phyloP scores from a whole-genome alignment of 1,140 invertebrate species.

The Sitophilus oryzae region DNA sequence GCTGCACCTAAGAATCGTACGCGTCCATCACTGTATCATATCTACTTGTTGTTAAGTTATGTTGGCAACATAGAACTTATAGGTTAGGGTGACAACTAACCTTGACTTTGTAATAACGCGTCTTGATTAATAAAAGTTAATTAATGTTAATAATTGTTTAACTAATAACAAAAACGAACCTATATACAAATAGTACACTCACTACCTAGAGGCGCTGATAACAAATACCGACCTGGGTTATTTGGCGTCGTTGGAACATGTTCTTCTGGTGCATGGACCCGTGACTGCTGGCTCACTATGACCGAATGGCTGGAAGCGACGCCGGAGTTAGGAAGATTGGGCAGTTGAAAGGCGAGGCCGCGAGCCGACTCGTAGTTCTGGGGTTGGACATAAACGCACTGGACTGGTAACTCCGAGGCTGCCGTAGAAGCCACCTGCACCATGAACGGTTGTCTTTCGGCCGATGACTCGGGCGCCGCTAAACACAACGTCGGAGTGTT shows the following conservation, averaged over 20 bases:
- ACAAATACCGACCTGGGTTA: slow-evolving; percentile 4
- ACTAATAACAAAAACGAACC: neutral
- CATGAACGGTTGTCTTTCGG: slow-evolving; percentile 32
- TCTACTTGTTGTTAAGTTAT: too few species aligned
- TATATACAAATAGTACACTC: neutral
- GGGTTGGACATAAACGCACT: slow-evolving; percentile 41
- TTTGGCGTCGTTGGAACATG: slow-evolving; percentile 2
- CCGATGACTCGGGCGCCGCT: slow-evolving; percentile 13
- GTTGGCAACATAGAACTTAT: too few species aligned
- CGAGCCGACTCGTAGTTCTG: slow-evolving; percentile 13
- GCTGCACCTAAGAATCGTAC: neutral
- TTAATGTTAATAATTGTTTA: neutral
- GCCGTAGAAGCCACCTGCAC: slow-evolving; percentile 34
- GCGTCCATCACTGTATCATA: too few species aligned
- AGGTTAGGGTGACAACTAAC: too few species aligned
- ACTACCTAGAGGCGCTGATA: too few species aligned
- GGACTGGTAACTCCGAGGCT: slow-evolving; percentile 39
- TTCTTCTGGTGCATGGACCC: slow-evolving; percentile 5
- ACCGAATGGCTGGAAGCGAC: slow-evolving; percentile 14
- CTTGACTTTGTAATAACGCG: too few species aligned
- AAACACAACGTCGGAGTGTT: slow-evolving; percentile 19
- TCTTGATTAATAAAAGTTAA: neutral
- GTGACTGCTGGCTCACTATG: slow-evolving; percentile 20
- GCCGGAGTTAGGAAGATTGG: slow-evolving; percentile 7
- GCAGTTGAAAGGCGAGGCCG: slow-evolving; percentile 12